Conservation (phyloP, 2,888 invertebrate genomes). For the Athrips mouffetella region DNA sequence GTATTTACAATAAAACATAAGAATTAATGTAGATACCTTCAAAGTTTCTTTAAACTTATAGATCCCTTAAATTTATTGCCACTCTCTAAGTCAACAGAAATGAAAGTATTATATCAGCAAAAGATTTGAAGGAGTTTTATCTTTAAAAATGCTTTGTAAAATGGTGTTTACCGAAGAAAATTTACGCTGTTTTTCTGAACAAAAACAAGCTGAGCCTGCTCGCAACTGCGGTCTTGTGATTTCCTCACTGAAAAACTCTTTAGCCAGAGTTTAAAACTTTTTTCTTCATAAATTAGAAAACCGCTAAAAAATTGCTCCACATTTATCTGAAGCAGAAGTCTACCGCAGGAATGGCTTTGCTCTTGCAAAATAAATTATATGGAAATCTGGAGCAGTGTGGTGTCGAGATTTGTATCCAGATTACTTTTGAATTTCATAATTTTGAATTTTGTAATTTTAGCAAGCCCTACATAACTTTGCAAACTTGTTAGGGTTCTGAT, state of each 20-base stretch:
- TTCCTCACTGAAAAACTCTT: background rate
- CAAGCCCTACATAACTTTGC: too few species aligned
- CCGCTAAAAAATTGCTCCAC: constrained; percentile 8
- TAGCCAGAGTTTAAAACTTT: background rate
- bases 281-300: background rate
- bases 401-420: constrained; percentile 14
- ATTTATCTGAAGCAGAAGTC: background rate
- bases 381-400: constrained; percentile 14
- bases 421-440: constrained; percentile 13
- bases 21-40: background rate
- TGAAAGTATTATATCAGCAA: too few species aligned
- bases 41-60: background rate
- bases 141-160: too few species aligned
- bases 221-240: background rate
- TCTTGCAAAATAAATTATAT: constrained; percentile 7
- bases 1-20: too few species aligned
- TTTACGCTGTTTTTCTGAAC: too few species aligned
- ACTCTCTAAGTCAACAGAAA: too few species aligned
- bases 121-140: too few species aligned
- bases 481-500: too few species aligned
- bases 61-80: background rate
- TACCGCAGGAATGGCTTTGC: constrained; percentile 8
- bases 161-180: too few species aligned
- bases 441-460: too few species aligned
- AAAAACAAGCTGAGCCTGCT: too few species aligned